Conservation (phyloP, 2,888 invertebrate species). For the Habroteleia sp. region DNA sequence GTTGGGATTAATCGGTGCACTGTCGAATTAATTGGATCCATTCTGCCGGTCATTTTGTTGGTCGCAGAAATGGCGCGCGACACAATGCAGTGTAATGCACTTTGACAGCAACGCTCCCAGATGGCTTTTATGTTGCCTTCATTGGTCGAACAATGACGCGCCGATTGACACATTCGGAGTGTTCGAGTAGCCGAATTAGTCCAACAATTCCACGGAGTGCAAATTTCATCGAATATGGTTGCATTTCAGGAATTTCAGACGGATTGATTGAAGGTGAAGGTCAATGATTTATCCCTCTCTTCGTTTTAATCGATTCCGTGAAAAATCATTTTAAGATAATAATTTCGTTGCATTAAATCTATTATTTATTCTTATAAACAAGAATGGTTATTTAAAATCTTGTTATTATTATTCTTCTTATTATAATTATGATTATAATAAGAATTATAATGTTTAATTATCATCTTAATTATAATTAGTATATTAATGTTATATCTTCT, state of each 20-base stretch:
- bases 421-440: too few relatives aligned
- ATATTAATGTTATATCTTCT: too few relatives aligned
- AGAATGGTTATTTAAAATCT: too few relatives aligned
- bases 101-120: constrained; percentile 61
- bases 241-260: constrained; percentile 11
- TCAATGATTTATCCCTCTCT: too few relatives aligned
- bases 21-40: constrained; percentile 46
- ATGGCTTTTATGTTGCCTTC: constrained; percentile 59
- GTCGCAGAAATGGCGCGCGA: constrained; percentile 59
- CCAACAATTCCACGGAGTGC: constrained; percentile 5
- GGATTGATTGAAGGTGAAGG: constrained; percentile 25
- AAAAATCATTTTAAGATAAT: too few relatives aligned
- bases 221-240: background rate
- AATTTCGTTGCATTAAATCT: too few relatives aligned
- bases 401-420: too few relatives aligned
- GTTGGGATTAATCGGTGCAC: constrained; percentile 43
- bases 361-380: too few relatives aligned
- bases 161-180: constrained; percentile 70
- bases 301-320: too few relatives aligned
- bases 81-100: constrained; percentile 58
- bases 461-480: too few relatives aligned
- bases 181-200: constrained; percentile 62
- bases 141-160: constrained; percentile 67
- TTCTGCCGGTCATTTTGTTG: constrained; percentile 27
- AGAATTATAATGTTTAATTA: too few relatives aligned